Conservation (phyloP, 2,888 invertebrate species). For the Dynastes tityus region DNA sequence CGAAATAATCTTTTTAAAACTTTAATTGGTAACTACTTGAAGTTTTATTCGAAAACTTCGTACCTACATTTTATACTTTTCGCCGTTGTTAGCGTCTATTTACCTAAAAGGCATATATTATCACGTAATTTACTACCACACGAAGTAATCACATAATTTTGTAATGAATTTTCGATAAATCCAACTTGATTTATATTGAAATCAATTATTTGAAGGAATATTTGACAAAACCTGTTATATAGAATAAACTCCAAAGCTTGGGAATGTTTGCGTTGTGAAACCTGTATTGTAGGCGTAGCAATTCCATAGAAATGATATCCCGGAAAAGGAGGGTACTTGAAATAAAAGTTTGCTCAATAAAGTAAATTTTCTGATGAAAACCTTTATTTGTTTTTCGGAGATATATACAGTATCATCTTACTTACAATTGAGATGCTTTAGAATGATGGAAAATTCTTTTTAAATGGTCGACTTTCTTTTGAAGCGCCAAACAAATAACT, state of each 20-base stretch:
- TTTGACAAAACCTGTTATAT: not conserved
- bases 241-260: not conserved
- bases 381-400: not conserved
- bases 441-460: too few species aligned
- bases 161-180: too few species aligned
- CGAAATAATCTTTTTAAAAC: constrained; percentile 27
- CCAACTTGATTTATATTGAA: too few species aligned
- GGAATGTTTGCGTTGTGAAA: not conserved
- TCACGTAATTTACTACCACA: too few species aligned
- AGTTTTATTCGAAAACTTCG: constrained; percentile 45
- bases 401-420: too few species aligned
- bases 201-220: too few species aligned
- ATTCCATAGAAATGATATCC: not conserved
- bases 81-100: constrained; percentile 11
- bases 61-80: constrained; percentile 1
- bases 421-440: too few species aligned
- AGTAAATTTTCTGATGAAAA: not conserved
- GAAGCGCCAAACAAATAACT: too few species aligned
- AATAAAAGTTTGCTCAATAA: not conserved
- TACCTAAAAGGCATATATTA: constrained; percentile 11
- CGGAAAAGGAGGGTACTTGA: not conserved
- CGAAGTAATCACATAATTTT: too few species aligned
- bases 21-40: constrained; percentile 29
- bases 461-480: too few species aligned
- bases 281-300: constrained; percentile 1